Evolutionary conservation across 2,113 vertebrate genomes (phyloP).

Genomic region (Gobius niger): DNA sequence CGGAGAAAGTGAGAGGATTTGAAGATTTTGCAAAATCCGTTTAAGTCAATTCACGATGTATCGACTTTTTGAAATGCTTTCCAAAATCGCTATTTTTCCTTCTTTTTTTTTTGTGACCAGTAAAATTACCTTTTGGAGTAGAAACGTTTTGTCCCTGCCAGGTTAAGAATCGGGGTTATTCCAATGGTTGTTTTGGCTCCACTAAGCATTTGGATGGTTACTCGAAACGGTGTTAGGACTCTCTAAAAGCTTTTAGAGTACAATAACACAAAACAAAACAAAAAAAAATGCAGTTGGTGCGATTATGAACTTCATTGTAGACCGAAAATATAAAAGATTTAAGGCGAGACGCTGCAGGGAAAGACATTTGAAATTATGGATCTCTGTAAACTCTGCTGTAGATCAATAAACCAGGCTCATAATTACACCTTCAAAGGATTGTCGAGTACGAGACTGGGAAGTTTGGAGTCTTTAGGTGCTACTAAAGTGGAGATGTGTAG

Average conservation of each 20-base stretch:
- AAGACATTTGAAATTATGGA: too few relatives aligned
- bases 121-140: constrained; percentile 5
- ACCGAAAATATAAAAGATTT: background rate
- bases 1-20: background rate
- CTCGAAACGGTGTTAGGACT: background rate
- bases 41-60: background rate
- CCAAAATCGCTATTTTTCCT: background rate
- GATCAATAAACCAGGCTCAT: too few relatives aligned
- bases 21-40: background rate
- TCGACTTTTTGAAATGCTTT: background rate
- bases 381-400: too few relatives aligned
- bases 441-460: too few relatives aligned
- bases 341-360: too few relatives aligned
- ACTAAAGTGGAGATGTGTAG: too few relatives aligned
- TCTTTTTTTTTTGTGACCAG: background rate
- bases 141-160: constrained; percentile 2
- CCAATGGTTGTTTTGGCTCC: constrained; percentile 28
- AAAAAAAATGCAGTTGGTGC: background rate
- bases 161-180: constrained; percentile 23
- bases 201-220: constrained; percentile 15
- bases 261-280: background rate
- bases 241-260: constrained; percentile 12
- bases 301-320: background rate
- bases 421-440: too few relatives aligned
- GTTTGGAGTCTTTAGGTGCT: too few relatives aligned